These are phyloP conservation scores for Corydoras sp. DNA, from an alignment of 2,113 vertebrate species.

Conservation along the genomic window DNA sequence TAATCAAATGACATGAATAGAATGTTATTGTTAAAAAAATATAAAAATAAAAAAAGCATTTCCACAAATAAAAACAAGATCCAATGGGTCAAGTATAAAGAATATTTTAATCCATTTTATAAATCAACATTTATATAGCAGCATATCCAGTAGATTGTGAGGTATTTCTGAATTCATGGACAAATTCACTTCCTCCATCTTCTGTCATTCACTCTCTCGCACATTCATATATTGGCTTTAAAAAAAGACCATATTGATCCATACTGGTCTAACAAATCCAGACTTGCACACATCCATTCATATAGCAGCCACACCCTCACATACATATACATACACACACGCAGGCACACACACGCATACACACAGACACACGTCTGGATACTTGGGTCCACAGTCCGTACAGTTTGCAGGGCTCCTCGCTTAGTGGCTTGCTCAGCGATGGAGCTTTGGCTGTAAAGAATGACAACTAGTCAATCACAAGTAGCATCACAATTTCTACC, in stretches of 20 bases:
- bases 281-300: constrained; percentile 9
- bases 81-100: constrained; percentile 51
- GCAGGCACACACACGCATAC: constrained; percentile 23
- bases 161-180: constrained; percentile 71
- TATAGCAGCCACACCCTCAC: constrained; percentile 7
- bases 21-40: too few relatives aligned
- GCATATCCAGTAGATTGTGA: constrained; percentile 72
- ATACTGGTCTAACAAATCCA: constrained; percentile 20
- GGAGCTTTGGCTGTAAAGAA: constrained; percentile 70
- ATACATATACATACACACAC: neutral
- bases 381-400: constrained; percentile 52
- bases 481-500: neutral
- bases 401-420: constrained; percentile 53
- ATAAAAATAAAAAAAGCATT: neutral
- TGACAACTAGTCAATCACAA: constrained; percentile 25
- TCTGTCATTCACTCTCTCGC: constrained; percentile 42
- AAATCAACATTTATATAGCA: constrained; percentile 71
- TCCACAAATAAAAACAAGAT: neutral
- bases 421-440: constrained; percentile 69
- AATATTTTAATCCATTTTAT: constrained; percentile 66
- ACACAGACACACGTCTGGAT: constrained; percentile 33
- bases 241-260: constrained; percentile 27
- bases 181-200: constrained; percentile 50
- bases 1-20: too few relatives aligned
- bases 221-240: constrained; percentile 38